Percentiles rank a stretch among this genome's conserved stretches.
phyloP scores from a whole-genome alignment of 2,797 vertebrate genomes.

The Pipistrellus nathusii region DNA sequence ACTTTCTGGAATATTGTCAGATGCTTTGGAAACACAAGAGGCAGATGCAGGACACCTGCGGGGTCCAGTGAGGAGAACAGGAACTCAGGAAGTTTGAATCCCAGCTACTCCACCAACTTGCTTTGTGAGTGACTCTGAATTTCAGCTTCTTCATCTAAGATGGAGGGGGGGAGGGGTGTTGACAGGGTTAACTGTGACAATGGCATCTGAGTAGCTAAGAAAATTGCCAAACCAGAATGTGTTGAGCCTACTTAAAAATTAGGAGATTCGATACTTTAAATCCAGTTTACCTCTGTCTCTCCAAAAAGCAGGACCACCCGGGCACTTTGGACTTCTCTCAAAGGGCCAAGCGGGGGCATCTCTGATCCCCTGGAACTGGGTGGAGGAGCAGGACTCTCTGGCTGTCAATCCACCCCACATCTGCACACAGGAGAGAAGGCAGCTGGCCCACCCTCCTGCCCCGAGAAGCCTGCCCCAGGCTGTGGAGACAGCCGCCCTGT shows the following conservation, averaged over 20 bases:
- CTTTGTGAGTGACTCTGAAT: background rate
- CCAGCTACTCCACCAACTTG: background rate
- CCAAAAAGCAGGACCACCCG: background rate
- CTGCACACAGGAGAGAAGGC: background rate
- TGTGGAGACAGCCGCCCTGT: background rate
- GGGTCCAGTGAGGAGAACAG: background rate
- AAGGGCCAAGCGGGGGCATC: background rate
- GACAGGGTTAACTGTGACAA: background rate
- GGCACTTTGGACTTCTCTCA: background rate
- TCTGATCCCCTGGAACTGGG: background rate
- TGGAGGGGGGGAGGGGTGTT: background rate
- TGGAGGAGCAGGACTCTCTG: background rate
- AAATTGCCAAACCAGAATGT: background rate
- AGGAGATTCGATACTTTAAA: conserved; percentile 32
- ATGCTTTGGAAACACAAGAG: background rate
- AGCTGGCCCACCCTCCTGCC: background rate
- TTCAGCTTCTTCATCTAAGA: background rate
- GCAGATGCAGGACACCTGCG: background rate
- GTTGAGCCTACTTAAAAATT: conserved; percentile 9
- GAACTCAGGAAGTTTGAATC: background rate
- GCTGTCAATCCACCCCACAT: background rate
- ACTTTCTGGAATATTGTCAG: background rate
- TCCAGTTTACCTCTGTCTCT: background rate
- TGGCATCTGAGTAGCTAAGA: background rate
- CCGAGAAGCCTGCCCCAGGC: background rate